These are phyloP conservation scores for Lycorma delicatula DNA, from an alignment of 1,140 invertebrate species.

Conservation along the genomic window DNA sequence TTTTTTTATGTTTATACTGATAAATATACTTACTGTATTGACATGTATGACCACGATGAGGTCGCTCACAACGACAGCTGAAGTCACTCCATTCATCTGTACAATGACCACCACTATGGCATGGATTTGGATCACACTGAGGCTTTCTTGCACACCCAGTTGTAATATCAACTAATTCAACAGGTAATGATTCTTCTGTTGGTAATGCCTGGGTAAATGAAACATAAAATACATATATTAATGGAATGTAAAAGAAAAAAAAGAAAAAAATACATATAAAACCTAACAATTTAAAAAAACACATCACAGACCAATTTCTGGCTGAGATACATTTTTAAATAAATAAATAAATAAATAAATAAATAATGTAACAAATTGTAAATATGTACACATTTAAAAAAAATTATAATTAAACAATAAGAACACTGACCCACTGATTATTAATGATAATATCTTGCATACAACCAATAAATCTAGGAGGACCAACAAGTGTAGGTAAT, in stretches of 20 bases:
- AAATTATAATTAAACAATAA: no score
- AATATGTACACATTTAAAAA: not conserved
- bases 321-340: no score
- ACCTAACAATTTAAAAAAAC: not conserved
- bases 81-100: constrained; percentile 84
- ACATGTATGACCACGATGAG: constrained; percentile 78
- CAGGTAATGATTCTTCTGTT: no score
- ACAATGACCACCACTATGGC: constrained; percentile 75
- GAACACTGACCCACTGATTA: constrained; percentile 57
- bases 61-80: constrained; percentile 74
- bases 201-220: constrained; percentile 35
- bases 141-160: constrained; percentile 64
- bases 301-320: no score
- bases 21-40: constrained; percentile 74
- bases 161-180: no score
- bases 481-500: no score
- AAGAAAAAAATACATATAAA: not conserved
- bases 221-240: no score
- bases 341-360: not conserved
- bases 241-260: no score
- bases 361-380: not conserved
- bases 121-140: constrained; percentile 81
- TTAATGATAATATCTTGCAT: constrained; percentile 85
- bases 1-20: no score
- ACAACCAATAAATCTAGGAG: constrained; percentile 84